These are phyloP conservation scores for Acanthurus tractus DNA, from an alignment of 2,797 vertebrate species.

Conservation along the genomic window DNA sequence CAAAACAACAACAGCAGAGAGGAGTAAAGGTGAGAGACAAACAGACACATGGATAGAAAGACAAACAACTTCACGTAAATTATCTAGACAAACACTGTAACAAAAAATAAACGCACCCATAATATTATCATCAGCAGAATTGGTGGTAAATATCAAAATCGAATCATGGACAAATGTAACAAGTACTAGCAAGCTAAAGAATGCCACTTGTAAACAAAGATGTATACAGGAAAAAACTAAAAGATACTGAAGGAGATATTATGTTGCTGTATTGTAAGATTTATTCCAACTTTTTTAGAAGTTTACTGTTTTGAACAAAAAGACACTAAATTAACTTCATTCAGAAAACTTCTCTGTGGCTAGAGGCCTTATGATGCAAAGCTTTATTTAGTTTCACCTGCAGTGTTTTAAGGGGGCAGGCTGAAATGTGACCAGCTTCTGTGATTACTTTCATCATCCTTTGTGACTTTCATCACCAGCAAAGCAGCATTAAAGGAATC, in stretches of 20 bases:
- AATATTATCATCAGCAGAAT: not conserved
- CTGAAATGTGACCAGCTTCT: not conserved
- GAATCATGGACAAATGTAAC: not conserved
- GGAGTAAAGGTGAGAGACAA: not conserved
- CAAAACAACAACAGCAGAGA: not conserved
- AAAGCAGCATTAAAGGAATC: not conserved
- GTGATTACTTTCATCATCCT: not conserved
- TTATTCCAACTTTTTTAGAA: too few relatives aligned
- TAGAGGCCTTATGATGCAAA: not conserved
- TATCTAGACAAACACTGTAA: not conserved
- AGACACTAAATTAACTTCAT: too few relatives aligned
- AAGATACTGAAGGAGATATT: too few relatives aligned
- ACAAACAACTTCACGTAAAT: too few relatives aligned
- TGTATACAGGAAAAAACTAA: not conserved
- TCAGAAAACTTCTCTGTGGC: not conserved
- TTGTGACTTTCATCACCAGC: not conserved
- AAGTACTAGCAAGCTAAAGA: not conserved
- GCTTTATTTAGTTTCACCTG: not conserved
- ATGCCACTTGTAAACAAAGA: not conserved
- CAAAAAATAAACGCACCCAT: not conserved
- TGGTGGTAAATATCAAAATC: not conserved
- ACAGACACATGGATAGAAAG: not conserved
- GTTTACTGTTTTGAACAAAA: too few relatives aligned
- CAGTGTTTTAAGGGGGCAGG: not conserved
- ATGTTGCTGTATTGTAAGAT: not conserved